Conservation (phyloP, 2,888 invertebrate genomes). For the Drosophila austrosaltans region DNA sequence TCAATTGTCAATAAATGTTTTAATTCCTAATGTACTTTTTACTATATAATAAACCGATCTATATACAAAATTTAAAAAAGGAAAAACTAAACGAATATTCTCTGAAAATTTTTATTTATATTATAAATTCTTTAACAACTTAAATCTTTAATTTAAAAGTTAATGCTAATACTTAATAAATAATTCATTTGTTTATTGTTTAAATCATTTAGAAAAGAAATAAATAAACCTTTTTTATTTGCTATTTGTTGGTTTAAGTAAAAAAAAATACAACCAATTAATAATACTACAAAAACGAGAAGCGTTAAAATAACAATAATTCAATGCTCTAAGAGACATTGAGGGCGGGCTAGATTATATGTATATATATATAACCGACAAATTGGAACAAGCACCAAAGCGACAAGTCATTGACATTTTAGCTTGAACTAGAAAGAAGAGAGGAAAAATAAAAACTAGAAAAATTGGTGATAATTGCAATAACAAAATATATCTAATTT, state of each 20-base stretch:
- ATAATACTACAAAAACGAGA: constrained; percentile 57
- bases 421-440: constrained; percentile 65
- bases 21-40: too few species aligned
- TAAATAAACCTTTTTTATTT: constrained; percentile 19
- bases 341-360: constrained; percentile 60
- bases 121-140: too few species aligned
- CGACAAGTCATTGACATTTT: constrained; percentile 58
- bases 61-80: too few species aligned
- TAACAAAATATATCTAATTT: constrained; percentile 27
- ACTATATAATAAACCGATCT: too few species aligned
- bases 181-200: constrained; percentile 24
- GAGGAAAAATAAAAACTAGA: constrained; percentile 23
- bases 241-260: constrained; percentile 47
- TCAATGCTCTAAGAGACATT: constrained; percentile 73
- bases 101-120: too few species aligned
- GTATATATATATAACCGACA: constrained; percentile 32
- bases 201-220: constrained; percentile 12
- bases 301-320: constrained; percentile 54
- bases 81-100: too few species aligned
- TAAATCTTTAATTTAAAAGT: too few species aligned
- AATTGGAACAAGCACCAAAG: constrained; percentile 69
- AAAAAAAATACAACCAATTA: constrained; percentile 53
- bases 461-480: constrained; percentile 64
- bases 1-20: too few species aligned
- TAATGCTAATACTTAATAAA: too few species aligned